Evolutionary conservation across 2,113 vertebrate genomes (phyloP).

Genomic region (Bucco capensis): DNA sequence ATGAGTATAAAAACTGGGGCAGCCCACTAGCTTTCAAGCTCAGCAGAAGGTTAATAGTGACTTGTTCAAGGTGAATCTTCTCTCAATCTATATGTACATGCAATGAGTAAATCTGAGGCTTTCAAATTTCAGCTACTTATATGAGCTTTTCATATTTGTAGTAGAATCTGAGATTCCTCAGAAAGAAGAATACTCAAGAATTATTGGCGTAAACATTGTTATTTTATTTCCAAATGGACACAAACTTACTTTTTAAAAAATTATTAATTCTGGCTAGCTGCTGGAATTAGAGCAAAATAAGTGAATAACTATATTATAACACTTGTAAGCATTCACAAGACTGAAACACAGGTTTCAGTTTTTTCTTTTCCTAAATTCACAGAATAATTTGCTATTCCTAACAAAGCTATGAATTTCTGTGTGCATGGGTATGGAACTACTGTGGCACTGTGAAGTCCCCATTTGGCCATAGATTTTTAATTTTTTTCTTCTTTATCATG

Average conservation of each 20-base stretch:
- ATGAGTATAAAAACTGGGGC: background rate
- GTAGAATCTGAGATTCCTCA: background rate
- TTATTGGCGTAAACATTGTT: background rate
- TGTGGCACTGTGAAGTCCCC: background rate
- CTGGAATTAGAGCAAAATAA: background rate
- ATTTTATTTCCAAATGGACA: background rate
- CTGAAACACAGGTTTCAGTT: background rate
- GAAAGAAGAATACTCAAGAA: background rate
- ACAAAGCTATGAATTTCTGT: background rate
- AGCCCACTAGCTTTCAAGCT: background rate
- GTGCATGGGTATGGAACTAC: background rate
- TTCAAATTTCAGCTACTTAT: background rate
- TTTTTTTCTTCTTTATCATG: background rate
- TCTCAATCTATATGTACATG: background rate
- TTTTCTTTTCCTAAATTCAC: background rate
- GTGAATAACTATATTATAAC: background rate
- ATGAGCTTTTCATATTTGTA: background rate
- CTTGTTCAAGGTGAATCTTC: constrained; percentile 11
- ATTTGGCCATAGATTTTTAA: background rate
- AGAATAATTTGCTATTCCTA: too few species aligned
- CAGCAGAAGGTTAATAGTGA: background rate
- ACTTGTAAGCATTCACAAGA: background rate
- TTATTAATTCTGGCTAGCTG: background rate
- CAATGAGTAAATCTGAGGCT: background rate
- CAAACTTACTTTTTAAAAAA: background rate